Base-by-base conservation (phyloP, 1,140 invertebrate species). In the Caenorhabditis tropicalis region DNA sequence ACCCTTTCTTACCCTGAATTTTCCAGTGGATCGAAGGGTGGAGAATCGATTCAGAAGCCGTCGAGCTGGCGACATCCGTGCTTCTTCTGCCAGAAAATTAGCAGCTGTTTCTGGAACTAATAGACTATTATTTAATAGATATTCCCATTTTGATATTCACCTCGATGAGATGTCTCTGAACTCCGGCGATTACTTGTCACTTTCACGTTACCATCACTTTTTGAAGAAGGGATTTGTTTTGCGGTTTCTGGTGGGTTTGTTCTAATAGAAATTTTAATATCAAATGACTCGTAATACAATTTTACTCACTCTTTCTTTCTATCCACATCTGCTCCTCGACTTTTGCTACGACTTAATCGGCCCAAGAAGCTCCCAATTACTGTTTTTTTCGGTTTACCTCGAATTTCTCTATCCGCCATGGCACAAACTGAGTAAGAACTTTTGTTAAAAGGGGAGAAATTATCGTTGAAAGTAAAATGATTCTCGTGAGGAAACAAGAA, bases 81-180 rank as follows among this genome's bases (percentile, higher is more conserved):
- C 36, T 39, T 74, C 65, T 46, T 74, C 65, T 15, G 15, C 65
- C n/a, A 74, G n/a, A 74, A 43, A 43, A 43, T 21, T 24, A 1
- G 36, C 65, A 12, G 33, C 21, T 9, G 33, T n/a, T 74, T 74
- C 65, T 74, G 65, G n/a, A 74, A 74, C 65, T 74, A 12, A 3
- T 27, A 24, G 15, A 33, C 5, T 33, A 15, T 21, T 39, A n/a
- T 43, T 24, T 3, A 24, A 36, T 19, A 5, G 33, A n/a, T 2
- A 27, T 46, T 39, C 12, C 16, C 4, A 29, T 36, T 4, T 7
- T n/a, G 0, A 31, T 19, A 21, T n/a, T 58, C 43, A 74, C 65
- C 65, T 74, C 65, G 33, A 43, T 74, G 65, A 6, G 65, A 74
- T 9, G 65, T 74, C n/a, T 74, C 65, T 74, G 65, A 74, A 19